Percentiles rank a stretch among this genome's conserved stretches.
Conservation (phyloP, 1,140 invertebrate genomes). For the Temnothorax curvispinosus region DNA sequence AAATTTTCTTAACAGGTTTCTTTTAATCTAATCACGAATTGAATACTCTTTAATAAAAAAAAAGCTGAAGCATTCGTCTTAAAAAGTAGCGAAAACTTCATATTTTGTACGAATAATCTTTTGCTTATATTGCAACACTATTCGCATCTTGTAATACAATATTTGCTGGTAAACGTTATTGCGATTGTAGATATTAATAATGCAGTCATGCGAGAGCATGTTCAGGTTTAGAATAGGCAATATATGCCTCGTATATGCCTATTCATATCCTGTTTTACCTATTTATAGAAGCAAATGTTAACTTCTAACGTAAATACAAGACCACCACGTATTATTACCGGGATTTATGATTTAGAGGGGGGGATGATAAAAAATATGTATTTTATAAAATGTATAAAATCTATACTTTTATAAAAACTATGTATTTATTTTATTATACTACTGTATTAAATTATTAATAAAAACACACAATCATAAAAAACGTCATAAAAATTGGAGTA, state of each 20-base stretch:
- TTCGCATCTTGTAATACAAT: neutral
- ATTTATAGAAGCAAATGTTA: conserved; percentile 26
- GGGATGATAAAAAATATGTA: neutral
- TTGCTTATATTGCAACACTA: neutral
- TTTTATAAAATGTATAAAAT: neutral
- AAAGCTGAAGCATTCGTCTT: neutral
- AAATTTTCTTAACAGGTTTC: neutral
- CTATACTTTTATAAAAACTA: no score
- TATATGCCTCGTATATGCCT: neutral
- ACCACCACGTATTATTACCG: neutral
- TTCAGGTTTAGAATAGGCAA: neutral
- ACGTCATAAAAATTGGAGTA: neutral
- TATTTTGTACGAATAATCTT: conserved; percentile 2
- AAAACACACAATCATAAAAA: neutral
- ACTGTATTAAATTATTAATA: neutral
- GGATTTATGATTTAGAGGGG: neutral
- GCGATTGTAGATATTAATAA: neutral
- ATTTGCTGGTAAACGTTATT: neutral
- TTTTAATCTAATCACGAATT: neutral
- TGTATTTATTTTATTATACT: neutral
- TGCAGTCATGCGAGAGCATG: neutral
- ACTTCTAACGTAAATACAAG: neutral
- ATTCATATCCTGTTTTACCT: neutral
- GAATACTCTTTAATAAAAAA: neutral
- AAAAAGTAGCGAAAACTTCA: neutral